These are phyloP conservation scores for Ophioninae sp. DNA, from an alignment of 2,888 invertebrate species.

Conservation along the genomic window DNA sequence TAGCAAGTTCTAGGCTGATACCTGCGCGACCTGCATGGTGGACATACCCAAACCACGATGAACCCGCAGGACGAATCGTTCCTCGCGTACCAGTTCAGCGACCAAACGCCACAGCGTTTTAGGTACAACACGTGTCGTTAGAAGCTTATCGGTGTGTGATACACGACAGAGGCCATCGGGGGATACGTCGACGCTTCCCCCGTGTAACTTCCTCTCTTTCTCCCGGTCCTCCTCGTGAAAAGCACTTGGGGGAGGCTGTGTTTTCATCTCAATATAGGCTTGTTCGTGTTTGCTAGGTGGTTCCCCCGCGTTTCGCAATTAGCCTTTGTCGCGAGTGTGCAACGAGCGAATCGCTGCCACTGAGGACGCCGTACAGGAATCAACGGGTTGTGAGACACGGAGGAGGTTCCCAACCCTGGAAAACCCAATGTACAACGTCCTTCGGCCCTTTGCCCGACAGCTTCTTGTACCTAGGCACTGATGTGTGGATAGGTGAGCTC, in stretches of 20 bases:
- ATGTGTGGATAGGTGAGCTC: slow-evolving; percentile 8
- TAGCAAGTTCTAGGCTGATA: slow-evolving; percentile 49
- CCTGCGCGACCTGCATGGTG: slow-evolving; percentile 39
- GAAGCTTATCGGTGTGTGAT: slow-evolving; percentile 46
- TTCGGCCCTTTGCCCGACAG: slow-evolving; percentile 56
- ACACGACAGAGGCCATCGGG: slow-evolving; percentile 42
- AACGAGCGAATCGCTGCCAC: slow-evolving; percentile 50
- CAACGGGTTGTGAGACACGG: slow-evolving; percentile 29
- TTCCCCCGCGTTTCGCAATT: slow-evolving; percentile 78
- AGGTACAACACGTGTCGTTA: slow-evolving; percentile 51
- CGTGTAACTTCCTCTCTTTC: slow-evolving; percentile 47
- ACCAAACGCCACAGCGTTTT: slow-evolving; percentile 31
- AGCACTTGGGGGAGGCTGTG: slow-evolving; percentile 55
- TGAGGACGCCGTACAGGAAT: slow-evolving; percentile 33
- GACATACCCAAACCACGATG: slow-evolving; percentile 49
- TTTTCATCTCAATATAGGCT: slow-evolving; percentile 78
- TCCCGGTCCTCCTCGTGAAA: slow-evolving; percentile 34
- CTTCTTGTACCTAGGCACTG: slow-evolving; percentile 54
- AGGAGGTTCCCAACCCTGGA: slow-evolving; percentile 65
- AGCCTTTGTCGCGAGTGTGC: slow-evolving; percentile 77
- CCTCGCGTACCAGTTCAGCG: slow-evolving; percentile 28
- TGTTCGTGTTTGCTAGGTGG: slow-evolving; percentile 75
- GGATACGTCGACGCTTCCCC: slow-evolving; percentile 44
- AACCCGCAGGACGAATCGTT: slow-evolving; percentile 46
- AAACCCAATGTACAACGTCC: slow-evolving; percentile 39